Base-by-base conservation (phyloP, 2,113 vertebrate species). In the Thomomys bottae region DNA sequence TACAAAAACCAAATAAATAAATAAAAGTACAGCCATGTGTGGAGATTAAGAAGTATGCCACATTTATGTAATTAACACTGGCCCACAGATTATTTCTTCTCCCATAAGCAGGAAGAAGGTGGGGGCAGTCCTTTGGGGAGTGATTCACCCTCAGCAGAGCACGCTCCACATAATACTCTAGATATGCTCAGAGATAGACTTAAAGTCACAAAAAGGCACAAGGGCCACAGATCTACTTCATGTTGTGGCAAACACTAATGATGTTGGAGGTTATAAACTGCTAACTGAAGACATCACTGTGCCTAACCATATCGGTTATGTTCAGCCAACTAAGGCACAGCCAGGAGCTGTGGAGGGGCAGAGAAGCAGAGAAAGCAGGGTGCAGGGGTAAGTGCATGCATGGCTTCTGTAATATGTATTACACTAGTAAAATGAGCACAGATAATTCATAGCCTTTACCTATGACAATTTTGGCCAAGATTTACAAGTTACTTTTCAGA, bases 21-120 rank as follows among this genome's bases (percentile, higher is more conserved):
- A 24, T 24, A 24, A 61, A 54, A 54, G 18, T 54, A 54, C 49
- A 54, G 23, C 77, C n/a, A 30, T 23, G 59, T 57, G 42, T 61
- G n/a, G 11, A 30, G 67, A 71, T 64, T 70, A 45, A 23, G 83
- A 57, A 59, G 70, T 12, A 67, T 34, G 26, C 11, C 3, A 26
- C 3, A 8, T 8, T 17, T n/a, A 63, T 6, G 1, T 5, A 20
- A 21, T 8, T 26, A 12, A 11, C 30, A 54, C 2, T 0, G 64
- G 61, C 9, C n/a, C 61, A 64, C 34, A 89, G 57, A 61, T 24
- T 21, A 14, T 8, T 28, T 30, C 59, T 45, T 49, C 49, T 80
- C 54, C 14, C 10, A 9, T 6, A 20, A 45, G 49, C 38, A 24
- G 5, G 54, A 20, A 32, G 15, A 15, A 59, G 23, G 3, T 11